Conservation (phyloP, 2,888 invertebrate genomes). For the Acanthacorydalis orientalis region DNA sequence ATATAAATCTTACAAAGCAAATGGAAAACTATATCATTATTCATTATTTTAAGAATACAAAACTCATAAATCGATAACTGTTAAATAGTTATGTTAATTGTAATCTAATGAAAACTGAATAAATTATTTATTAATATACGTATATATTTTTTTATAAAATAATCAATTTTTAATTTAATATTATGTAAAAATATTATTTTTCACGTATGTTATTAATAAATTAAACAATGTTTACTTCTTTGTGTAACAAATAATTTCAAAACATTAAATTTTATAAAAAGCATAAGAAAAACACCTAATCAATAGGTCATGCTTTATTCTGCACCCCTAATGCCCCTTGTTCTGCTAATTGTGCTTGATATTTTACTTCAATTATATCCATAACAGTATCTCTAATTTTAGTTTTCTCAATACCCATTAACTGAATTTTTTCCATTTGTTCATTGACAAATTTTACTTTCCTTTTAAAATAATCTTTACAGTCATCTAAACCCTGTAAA, state of each 20-base stretch:
- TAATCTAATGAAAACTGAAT: too few species aligned
- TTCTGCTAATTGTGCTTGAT: slow-evolving; percentile 30
- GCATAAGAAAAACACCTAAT: not conserved
- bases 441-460: slow-evolving; percentile 81
- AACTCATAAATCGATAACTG: too few species aligned
- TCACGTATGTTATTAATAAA: too few species aligned
- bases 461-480: slow-evolving; percentile 83
- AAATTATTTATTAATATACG: too few species aligned
- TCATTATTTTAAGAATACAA: too few species aligned
- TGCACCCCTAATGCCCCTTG: not conserved
- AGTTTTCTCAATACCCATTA: slow-evolving; percentile 64
- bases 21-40: too few species aligned
- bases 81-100: too few species aligned
- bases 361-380: slow-evolving; percentile 60
- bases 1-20: too few species aligned
- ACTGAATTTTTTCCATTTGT: slow-evolving; percentile 88
- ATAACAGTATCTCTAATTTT: slow-evolving; percentile 63
- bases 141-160: not conserved
- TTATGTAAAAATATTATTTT: not conserved
- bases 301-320: not conserved
- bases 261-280: not conserved
- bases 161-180: not conserved
- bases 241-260: not conserved
- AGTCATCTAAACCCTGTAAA: slow-evolving; percentile 52
- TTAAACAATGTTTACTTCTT: too few species aligned